Conservation (phyloP, 2,113 vertebrate species). For the Nanorana parkeri region DNA sequence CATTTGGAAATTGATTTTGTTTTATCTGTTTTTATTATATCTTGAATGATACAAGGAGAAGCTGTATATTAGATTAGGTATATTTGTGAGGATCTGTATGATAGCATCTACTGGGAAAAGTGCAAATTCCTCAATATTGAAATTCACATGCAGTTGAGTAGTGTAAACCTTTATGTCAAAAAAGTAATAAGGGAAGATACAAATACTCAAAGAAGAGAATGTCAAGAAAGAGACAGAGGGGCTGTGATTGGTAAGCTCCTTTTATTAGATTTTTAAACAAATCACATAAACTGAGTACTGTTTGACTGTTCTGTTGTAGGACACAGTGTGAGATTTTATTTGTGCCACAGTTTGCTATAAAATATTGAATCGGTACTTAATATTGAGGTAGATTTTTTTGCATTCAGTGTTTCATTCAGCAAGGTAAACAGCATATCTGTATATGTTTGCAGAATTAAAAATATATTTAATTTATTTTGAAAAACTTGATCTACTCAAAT, state of each 20-base stretch:
- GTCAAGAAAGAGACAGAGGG: background rate
- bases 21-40: too few species aligned
- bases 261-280: constrained; percentile 50
- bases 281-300: background rate
- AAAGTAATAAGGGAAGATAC: constrained; percentile 40
- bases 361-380: background rate
- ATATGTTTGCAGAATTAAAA: too few species aligned
- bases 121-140: constrained; percentile 4
- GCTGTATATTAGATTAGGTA: too few species aligned
- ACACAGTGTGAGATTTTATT: background rate
- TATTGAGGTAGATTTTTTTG: background rate
- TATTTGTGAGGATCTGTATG: too few species aligned
- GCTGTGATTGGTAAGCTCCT: constrained; percentile 23
- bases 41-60: too few species aligned
- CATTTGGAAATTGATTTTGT: too few species aligned
- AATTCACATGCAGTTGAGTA: constrained; percentile 4
- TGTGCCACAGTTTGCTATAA: background rate
- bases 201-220: constrained; percentile 16
- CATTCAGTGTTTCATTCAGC: background rate
- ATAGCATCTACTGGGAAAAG: background rate
- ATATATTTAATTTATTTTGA: too few species aligned
- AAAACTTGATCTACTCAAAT: too few species aligned
- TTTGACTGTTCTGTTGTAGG: background rate
- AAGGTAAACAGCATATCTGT: background rate
- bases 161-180: background rate